Evolutionary conservation across 2,888 invertebrate genomes (phyloP).

Genomic region (Helicoverpa assulta): DNA sequence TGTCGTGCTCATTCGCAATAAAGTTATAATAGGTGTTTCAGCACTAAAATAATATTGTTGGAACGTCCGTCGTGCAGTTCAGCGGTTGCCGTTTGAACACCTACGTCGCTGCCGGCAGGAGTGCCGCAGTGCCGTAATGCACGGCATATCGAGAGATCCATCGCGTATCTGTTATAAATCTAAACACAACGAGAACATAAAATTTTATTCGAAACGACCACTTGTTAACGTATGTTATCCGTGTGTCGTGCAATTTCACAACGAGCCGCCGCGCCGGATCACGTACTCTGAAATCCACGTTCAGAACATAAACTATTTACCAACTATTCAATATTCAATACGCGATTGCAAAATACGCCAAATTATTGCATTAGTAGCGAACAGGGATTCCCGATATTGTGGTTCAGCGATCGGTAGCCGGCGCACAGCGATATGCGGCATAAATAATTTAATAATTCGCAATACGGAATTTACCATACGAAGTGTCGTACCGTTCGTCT

Average conservation of each 20-base stretch:
- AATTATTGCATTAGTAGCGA: conserved; percentile 90
- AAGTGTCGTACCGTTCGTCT: conserved; percentile 88
- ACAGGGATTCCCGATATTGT: conserved; percentile 90
- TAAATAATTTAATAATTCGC: conserved; percentile 91
- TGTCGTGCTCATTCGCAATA: conserved; percentile 77
- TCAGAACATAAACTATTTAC: conserved; percentile 90
- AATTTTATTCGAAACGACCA: conserved; percentile 83
- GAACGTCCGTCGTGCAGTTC: conserved; percentile 52
- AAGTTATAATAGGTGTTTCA: conserved; percentile 74
- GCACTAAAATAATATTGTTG: conserved; percentile 67
- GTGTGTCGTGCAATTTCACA: conserved; percentile 86
- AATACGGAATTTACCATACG: conserved; percentile 90
- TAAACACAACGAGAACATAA: conserved; percentile 82
- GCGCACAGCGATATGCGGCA: conserved; percentile 88
- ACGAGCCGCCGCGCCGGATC: conserved; percentile 81
- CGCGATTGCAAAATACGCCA: conserved; percentile 90
- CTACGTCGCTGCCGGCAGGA: conserved; percentile 24
- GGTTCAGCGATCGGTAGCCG: conserved; percentile 87
- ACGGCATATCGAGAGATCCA: conserved; percentile 73
- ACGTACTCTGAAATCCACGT: conserved; percentile 88
- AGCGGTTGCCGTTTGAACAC: conserved; percentile 35
- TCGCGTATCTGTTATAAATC: conserved; percentile 80
- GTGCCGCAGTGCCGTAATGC: conserved; percentile 53
- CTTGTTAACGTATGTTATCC: conserved; percentile 86
- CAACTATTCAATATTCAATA: conserved; percentile 89